Conservation (phyloP, 2,113 vertebrate species). For the Uria aalge region DNA sequence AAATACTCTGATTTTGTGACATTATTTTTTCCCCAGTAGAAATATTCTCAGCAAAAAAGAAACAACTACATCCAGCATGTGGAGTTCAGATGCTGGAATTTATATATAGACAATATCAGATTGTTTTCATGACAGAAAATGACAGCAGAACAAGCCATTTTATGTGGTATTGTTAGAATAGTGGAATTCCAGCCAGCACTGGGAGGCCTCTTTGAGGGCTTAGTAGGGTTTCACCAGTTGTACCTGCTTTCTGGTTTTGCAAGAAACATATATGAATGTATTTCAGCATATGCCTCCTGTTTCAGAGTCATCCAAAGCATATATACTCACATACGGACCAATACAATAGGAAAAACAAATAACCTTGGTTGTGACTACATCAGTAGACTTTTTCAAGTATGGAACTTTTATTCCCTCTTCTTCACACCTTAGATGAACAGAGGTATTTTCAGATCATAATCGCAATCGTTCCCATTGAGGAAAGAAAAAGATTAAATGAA, state of each 20-base stretch:
- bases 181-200: not conserved
- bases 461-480: accelerated
- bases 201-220: not conserved
- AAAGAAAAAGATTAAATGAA: not conserved
- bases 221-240: not conserved
- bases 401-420: not conserved
- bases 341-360: not conserved
- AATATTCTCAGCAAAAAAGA: not conserved
- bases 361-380: not conserved
- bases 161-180: not conserved
- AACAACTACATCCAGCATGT: not conserved
- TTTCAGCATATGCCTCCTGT: not conserved
- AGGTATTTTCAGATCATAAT: not conserved
- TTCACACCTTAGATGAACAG: not conserved
- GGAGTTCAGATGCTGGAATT: not conserved
- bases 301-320: not conserved
- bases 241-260: not conserved
- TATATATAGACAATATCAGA: not conserved
- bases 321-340: not conserved
- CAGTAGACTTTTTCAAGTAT: not conserved
- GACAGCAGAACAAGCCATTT: not conserved
- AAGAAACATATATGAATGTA: not conserved
- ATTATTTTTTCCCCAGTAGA: not conserved
- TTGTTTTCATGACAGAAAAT: not conserved
- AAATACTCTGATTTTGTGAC: not conserved